Base-by-base conservation (phyloP, 92 coral and sea anemone genomes). In the Chrysogorgia sp. region DNA sequence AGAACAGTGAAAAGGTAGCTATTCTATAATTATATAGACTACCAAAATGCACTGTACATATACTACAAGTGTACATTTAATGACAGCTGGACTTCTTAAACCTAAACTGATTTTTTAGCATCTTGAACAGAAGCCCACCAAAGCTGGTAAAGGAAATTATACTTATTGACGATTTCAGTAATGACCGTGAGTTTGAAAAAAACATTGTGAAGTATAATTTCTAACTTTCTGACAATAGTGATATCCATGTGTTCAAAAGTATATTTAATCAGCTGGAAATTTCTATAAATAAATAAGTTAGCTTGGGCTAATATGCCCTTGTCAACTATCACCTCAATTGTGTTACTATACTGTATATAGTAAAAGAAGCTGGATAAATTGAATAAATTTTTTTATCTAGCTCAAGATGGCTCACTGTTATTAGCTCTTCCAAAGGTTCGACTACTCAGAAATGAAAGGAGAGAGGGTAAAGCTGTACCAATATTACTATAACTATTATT, bases 61-160 rank as follows among this genome's bases (percentile, higher is more conserved):
- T n/a, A n/a, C n/a, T n/a, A n/a, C n/a, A n/a, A n/a, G n/a, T n/a
- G 20, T 75, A 34, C 26, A 74, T 19, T 47, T 9, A 24, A 14
- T 63, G n/a, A 0, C 24, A 10, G 10, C 49, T 28, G 35, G 34
- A 9, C 23, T 12, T 25, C 40, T 0, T 50, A 22, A 53, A 23
- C 13, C n/a, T 31, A n/a, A 24, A 32, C 34, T 49, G 23, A 76
- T 28, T 30, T 87, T 86, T 45, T 85, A 94, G 98, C 81, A 88
- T 94, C 71, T 82, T 94, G 67, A 89, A 91, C 59, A 94, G 85
- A 74, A 94, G 96, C 58, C 98, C 98, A 34, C 94, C 94, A 76
- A 71, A 89, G 31, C 60, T 94, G 63, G 85, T 94, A 26, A 83
- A 68, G 34, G 98, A 94, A 77, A 94, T 94, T 70, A 89, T 94